Conservation (phyloP, 1,140 invertebrate species). For the Philotrypesis tridentata region DNA sequence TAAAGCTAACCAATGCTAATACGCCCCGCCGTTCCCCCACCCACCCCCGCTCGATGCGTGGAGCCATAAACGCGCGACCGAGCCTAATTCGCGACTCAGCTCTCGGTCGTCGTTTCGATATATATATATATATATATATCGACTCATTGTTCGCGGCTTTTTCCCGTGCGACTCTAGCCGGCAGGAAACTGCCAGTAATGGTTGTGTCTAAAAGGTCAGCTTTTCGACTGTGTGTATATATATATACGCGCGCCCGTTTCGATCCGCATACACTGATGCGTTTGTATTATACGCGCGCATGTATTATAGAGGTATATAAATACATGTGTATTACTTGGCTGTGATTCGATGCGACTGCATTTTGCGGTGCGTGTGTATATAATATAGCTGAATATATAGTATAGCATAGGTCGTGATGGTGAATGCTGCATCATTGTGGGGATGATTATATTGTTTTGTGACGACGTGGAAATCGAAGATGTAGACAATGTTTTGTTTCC, state of each 20-base stretch:
- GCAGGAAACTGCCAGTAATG: conserved; percentile 71
- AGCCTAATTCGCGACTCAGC: conserved; percentile 71
- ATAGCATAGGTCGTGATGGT: conserved; percentile 14
- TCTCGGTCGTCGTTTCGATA: conserved; percentile 59
- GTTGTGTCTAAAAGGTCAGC: conserved; percentile 54
- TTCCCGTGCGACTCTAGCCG: conserved; percentile 34
- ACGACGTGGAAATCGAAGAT: background rate
- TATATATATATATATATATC: too few relatives aligned
- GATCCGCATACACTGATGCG: background rate
- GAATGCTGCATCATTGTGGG: conserved; percentile 34
- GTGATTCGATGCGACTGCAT: background rate
- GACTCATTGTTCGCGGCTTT: conserved; percentile 60
- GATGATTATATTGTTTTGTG: background rate
- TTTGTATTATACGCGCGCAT: too few relatives aligned
- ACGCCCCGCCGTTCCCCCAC: conserved; percentile 49
- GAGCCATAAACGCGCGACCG: conserved; percentile 72
- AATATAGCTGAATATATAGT: too few relatives aligned
- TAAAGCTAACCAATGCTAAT: conserved; percentile 76
- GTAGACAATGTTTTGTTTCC: background rate
- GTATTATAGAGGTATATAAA: background rate
- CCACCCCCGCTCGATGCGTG: conserved; percentile 48
- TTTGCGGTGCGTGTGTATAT: background rate
- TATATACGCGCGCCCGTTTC: conserved; percentile 36
- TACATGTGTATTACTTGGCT: background rate
- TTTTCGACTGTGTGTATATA: conserved; percentile 38